Evolutionary conservation across 2,113 vertebrate species (phyloP), one percentile per base, ranked within the genome.

Genomic region (Alces alces): DNA sequence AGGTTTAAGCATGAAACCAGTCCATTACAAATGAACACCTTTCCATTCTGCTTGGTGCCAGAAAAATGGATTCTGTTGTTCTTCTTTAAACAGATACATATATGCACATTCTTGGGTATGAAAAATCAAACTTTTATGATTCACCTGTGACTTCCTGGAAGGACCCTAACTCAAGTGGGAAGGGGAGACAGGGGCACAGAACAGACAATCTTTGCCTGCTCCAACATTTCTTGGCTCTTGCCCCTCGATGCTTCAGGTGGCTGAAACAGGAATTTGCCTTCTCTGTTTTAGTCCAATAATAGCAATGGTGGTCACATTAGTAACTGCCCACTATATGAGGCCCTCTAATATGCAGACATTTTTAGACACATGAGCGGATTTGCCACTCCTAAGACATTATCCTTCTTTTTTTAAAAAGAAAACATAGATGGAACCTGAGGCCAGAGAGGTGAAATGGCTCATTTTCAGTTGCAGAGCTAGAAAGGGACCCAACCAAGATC

Each of bases 21-120:
- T 21, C 79, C 73, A 23, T 86, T 70, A 96, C 58, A 86, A 93
- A 96, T 7, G 82, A 80, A 85, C 58, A 95, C 97, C 95, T 97
- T 96, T 83, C 61, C 76, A 54, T 80, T 86, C 52, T 52, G 27
- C 30, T 12, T 13, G n/a, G 45, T 84, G 85, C 61, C 61, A 89
- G 50, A 54, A 93, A 96, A 57, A 33, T 6, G 21, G 36, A 45
- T 89, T 78, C 52, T 8, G 12, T 15, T 36, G 25, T n/a, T 73
- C 19, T 43, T 25, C 82, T 80, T 61, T 90, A 47, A 60, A 80
- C 15, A 93, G 79, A 97, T 83, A 70, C 82, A 54, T 14, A 64
- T 39, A 92, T 61, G 60, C 39, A 85, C 64, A 78, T 88, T 89
- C 58, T 36, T 27, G 23, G 33, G 55, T 66, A 92, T 50, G 27